These are phyloP conservation scores for Tortrix viridana DNA, from an alignment of 2,888 invertebrate species.

Conservation along the genomic window DNA sequence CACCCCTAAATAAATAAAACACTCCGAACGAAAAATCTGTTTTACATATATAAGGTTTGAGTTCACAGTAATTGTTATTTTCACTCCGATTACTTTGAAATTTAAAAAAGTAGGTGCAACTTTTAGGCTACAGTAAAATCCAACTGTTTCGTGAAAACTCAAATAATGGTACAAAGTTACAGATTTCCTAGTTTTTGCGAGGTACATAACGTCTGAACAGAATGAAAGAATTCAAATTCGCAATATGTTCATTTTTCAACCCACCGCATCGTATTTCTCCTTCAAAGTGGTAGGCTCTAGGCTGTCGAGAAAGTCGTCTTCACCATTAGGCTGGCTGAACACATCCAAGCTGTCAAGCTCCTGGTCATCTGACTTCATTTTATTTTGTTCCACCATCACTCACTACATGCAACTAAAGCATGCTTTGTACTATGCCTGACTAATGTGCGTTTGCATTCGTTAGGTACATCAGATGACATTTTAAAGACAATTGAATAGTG, in stretches of 20 bases:
- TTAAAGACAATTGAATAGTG: slow-evolving; percentile 58
- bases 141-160: no score
- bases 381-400: slow-evolving; percentile 70
- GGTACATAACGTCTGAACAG: neutral
- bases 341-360: slow-evolving; percentile 75
- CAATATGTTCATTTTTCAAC: slow-evolving; percentile 38
- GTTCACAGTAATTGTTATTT: no score
- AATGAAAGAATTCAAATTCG: neutral
- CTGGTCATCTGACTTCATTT: slow-evolving; percentile 67
- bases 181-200: neutral
- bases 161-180: no score
- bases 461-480: slow-evolving; percentile 57
- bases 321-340: slow-evolving; percentile 55
- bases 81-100: no score
- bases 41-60: no score
- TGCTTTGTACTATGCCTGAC: neutral
- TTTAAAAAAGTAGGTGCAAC: no score
- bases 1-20: no score
- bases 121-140: no score
- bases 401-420: slow-evolving; percentile 24
- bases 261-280: slow-evolving; percentile 65
- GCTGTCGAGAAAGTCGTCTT: slow-evolving; percentile 72
- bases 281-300: slow-evolving; percentile 67
- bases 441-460: slow-evolving; percentile 28
- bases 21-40: no score